Conservation (phyloP, 1,140 invertebrate species). For the Drosophila persimilis region DNA sequence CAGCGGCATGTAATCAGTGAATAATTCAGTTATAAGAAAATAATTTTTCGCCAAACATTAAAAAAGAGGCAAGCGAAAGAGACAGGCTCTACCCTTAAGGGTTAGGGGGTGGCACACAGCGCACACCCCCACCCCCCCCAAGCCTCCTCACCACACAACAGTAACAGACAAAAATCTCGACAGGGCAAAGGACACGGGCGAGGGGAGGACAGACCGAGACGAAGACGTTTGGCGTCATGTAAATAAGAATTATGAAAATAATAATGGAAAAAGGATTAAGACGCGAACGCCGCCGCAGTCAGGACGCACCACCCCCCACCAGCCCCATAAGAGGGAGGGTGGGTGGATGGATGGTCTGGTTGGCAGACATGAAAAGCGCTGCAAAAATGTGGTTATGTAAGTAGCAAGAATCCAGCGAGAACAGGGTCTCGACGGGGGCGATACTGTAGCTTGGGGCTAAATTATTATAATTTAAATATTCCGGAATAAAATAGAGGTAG, state of each 20-base stretch:
- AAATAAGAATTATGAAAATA: slow-evolving; percentile 83
- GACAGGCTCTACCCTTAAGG: slow-evolving; percentile 37
- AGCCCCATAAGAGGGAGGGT: neutral
- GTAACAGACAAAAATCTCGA: slow-evolving; percentile 68
- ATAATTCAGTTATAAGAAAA: slow-evolving; percentile 83
- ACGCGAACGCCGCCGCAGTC: slow-evolving; percentile 50
- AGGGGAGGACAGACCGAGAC: slow-evolving; percentile 16
- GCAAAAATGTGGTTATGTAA: slow-evolving; percentile 53
- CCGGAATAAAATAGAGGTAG: neutral
- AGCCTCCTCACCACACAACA: slow-evolving; percentile 23
- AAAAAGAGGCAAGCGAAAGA: slow-evolving; percentile 54
- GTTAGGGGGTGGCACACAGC: slow-evolving; percentile 3
- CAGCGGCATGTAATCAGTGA: slow-evolving; percentile 66
- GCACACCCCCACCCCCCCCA: neutral
- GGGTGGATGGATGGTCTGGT: slow-evolving; percentile 18
- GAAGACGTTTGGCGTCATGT: slow-evolving; percentile 76
- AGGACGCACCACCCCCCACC: slow-evolving; percentile 15
- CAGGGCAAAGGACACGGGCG: slow-evolving; percentile 20
- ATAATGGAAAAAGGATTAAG: slow-evolving; percentile 83
- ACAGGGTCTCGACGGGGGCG: neutral
- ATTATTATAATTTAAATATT: neutral
- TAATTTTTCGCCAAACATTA: slow-evolving; percentile 76
- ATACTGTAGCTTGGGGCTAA: neutral
- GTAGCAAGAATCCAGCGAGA: neutral
- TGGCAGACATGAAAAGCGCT: slow-evolving; percentile 64